Conservation (phyloP, 2,113 vertebrate species). For the Pimephales promelas region DNA sequence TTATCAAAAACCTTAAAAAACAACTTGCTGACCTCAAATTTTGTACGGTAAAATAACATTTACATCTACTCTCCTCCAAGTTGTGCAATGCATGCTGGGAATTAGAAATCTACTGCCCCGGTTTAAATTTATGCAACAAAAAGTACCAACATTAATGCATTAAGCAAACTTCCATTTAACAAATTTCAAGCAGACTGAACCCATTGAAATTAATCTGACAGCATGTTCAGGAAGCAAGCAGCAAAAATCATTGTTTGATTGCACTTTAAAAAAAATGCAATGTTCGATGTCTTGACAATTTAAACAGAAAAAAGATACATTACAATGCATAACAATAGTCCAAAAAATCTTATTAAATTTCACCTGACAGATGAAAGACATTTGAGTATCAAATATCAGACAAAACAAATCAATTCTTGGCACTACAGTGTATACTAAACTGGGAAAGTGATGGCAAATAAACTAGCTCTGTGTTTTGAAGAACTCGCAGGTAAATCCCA, state of each 20-base stretch:
- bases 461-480: conserved; percentile 31
- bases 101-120: not conserved
- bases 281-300: not conserved
- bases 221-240: not conserved
- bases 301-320: not conserved
- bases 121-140: not conserved
- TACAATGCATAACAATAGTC: not conserved
- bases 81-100: not conserved
- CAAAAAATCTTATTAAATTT: not conserved
- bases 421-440: not conserved
- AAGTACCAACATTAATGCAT: not conserved
- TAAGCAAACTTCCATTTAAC: not conserved
- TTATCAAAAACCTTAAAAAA: not conserved
- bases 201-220: not conserved
- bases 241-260: not conserved
- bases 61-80: not conserved
- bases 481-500: conserved; percentile 8
- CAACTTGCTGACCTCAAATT: not conserved
- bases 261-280: not conserved
- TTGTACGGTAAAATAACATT: not conserved
- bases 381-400: not conserved
- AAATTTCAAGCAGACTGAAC: not conserved
- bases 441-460: not conserved
- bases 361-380: not conserved
- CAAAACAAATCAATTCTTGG: not conserved